Conservation (phyloP, 2,888 invertebrate genomes). For the Gonocerus acuteangulatus region DNA sequence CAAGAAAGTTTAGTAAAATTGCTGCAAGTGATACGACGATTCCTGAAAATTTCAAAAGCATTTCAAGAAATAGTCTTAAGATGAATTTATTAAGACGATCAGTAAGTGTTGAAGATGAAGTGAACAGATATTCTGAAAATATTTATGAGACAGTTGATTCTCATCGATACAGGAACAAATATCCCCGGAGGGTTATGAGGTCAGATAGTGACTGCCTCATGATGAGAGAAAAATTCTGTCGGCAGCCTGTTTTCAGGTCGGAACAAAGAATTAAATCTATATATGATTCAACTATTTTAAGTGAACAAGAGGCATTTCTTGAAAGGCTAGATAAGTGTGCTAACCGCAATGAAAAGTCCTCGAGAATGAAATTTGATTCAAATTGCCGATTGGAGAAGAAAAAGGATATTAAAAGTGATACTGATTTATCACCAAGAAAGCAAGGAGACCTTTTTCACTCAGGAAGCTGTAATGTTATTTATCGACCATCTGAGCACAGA, state of each 20-base stretch:
- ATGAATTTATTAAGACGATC: conserved; percentile 27
- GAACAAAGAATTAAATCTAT: conserved; percentile 25
- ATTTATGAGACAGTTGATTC: conserved; percentile 29
- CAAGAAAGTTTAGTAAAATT: conserved; percentile 27
- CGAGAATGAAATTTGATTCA: conserved; percentile 9
- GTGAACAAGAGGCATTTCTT: neutral
- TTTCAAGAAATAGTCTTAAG: conserved; percentile 4
- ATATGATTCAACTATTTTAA: conserved; percentile 4
- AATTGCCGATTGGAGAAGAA: conserved; percentile 37
- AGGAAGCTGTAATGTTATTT: conserved; percentile 29
- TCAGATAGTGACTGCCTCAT: conserved; percentile 34
- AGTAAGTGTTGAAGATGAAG: conserved; percentile 32
- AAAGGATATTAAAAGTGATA: conserved; percentile 38
- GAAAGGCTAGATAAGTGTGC: conserved; percentile 3
- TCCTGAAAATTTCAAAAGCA: conserved; percentile 40
- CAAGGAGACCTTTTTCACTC: conserved; percentile 14
- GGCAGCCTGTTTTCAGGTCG: conserved; percentile 20
- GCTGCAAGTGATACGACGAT: conserved; percentile 40
- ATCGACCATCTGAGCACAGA: conserved; percentile 32
- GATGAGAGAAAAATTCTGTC: conserved; percentile 4
- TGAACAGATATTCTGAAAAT: conserved; percentile 28
- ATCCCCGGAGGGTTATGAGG: conserved; percentile 25
- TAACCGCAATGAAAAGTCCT: neutral
- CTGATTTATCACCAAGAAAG: conserved; percentile 29
- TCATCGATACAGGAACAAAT: conserved; percentile 1